Evolutionary conservation across 2,888 invertebrate genomes (phyloP), one percentile per base, ranked within the genome.

Genomic region (Atherix ibis): DNA sequence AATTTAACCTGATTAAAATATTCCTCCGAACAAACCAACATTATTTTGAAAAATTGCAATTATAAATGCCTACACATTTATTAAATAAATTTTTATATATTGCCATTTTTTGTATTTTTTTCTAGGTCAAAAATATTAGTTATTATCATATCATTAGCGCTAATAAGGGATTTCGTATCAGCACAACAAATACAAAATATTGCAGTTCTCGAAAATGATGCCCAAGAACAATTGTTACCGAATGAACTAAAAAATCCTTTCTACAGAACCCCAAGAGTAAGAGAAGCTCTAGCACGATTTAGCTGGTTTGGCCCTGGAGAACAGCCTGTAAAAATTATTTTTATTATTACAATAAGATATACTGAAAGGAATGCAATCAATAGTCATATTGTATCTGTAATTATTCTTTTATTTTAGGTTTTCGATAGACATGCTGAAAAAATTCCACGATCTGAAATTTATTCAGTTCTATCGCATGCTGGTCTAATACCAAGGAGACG

Each of bases 231-330:
- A 34, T 56, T 50, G 1, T 52, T 75, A 29, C 73, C 73, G 2
- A 57, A 60, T n/a, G 58, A 68, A 38, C 53, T 69, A 16, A 58
- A 67, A 35, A 75, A 71, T 49, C 68, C 67, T 1, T 73, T 72
- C 17, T 65, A 71, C 33, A 66, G 65, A 43, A 69, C 73, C 38
- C 70, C 70, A 1, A 57, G 67, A 34, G 62, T 74, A 6, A 58
- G 64, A 24, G 60, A 67, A 32, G 58, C 68, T 1, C 47, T 75
- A 26, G 68, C 68, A 2, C 50, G 68, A 31, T 63, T 65, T 24
- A 74, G 73, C 44, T 64, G 71, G 54, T 62, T 75, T 38, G 71
- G 71, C 30, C 65, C 69, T 10, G 75, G 74, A 22, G 75, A 76
- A 50, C 59, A 62, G 40, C 56, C 67, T 51, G 75, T 72, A 54